These are phyloP conservation scores for Acanthisitta chloris DNA, from an alignment of 2,113 vertebrate genomes.

Conservation along the genomic window DNA sequence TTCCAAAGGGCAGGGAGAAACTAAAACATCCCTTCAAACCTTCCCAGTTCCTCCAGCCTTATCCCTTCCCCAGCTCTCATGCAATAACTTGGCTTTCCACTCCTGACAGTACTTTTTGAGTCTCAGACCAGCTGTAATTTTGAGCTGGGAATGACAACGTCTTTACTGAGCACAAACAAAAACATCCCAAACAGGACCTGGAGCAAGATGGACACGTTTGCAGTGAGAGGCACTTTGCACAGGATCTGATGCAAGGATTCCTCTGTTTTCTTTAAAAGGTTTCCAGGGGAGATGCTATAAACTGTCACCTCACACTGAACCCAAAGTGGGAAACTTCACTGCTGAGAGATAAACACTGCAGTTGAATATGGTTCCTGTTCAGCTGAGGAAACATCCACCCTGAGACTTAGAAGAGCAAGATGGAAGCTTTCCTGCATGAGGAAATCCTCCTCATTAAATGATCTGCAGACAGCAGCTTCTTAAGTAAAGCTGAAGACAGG, in stretches of 20 bases:
- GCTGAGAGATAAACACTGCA: neutral
- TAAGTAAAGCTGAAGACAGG: neutral
- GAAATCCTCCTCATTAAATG: slow-evolving; percentile 11
- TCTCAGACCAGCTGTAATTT: neutral
- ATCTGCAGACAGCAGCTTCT: neutral
- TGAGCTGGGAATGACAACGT: rapidly evolving
- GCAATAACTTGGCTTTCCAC: neutral
- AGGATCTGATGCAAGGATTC: rapidly evolving
- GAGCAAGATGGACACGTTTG: rapidly evolving
- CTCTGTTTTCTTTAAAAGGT: neutral
- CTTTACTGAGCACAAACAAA: neutral
- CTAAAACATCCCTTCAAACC: neutral
- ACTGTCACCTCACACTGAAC: neutral
- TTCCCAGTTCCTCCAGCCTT: too few species aligned
- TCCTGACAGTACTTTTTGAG: rapidly evolving
- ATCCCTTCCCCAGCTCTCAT: neutral
- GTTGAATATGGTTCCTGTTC: neutral
- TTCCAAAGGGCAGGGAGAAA: neutral
- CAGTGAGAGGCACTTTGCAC: neutral
- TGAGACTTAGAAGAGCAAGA: neutral
- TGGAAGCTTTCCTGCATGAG: neutral
- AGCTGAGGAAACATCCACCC: neutral
- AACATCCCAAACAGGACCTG: neutral
- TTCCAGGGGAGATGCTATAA: neutral
- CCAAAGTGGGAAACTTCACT: neutral